Conservation (phyloP, 2,113 vertebrate genomes). For the Thamnophis sirtalis region DNA sequence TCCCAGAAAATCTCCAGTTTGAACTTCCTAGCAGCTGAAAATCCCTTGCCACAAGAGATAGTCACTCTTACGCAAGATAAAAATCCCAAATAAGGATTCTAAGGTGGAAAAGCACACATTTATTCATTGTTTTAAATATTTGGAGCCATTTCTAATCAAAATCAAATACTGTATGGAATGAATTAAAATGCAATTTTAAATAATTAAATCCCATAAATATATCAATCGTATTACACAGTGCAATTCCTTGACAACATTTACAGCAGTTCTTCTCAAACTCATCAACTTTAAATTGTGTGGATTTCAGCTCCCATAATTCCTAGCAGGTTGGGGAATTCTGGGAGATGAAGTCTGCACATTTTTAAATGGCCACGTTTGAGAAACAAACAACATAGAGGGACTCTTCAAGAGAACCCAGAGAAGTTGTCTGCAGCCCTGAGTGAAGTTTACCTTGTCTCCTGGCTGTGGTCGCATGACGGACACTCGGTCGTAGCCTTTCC, state of each 20-base stretch:
- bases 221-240: background rate
- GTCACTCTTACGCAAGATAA: background rate
- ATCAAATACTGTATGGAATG: background rate
- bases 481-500: constrained; percentile 92
- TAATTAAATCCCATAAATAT: background rate
- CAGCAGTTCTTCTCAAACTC: background rate
- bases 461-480: constrained; percentile 96
- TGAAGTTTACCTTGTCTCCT: constrained; percentile 87
- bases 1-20: no score
- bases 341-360: background rate
- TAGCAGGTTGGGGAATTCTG: background rate
- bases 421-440: background rate
- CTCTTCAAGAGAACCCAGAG: background rate
- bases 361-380: background rate
- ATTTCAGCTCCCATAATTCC: background rate
- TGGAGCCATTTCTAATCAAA: background rate
- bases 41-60: background rate
- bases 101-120: background rate
- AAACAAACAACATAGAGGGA: background rate
- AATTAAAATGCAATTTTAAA: background rate
- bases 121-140: background rate
- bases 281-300: background rate
- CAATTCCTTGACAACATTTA: background rate
- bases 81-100: background rate
- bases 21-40: background rate